Percentiles rank a stretch among this genome's conserved stretches.
These are phyloP conservation scores for Ambastaia sidthimunki DNA, from an alignment of 2,797 vertebrate genomes.

Conservation along the genomic window DNA sequence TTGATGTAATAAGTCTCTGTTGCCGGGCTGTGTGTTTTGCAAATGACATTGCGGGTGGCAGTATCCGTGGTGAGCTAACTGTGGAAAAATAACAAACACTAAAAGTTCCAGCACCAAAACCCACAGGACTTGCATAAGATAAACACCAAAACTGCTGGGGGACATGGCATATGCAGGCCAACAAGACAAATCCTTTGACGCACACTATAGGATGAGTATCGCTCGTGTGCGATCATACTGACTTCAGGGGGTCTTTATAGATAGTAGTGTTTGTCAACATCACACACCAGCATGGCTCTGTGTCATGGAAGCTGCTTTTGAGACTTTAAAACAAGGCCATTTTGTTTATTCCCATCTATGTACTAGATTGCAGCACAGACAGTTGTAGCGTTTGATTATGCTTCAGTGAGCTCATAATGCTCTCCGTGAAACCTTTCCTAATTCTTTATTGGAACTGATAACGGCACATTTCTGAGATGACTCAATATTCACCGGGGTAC, in stretches of 20 bases:
- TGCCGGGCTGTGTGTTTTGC: constrained; percentile 35
- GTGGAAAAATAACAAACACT: constrained; percentile 63
- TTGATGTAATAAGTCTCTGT: constrained; percentile 20
- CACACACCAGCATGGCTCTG: constrained; percentile 57
- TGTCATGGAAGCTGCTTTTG: constrained; percentile 53
- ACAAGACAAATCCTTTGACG: constrained; percentile 76
- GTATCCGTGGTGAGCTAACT: constrained; percentile 48
- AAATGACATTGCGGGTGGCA: constrained; percentile 46
- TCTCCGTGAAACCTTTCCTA: constrained; percentile 68
- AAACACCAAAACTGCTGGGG: constrained; percentile 71
- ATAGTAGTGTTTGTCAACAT: constrained; percentile 64
- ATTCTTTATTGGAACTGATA: constrained; percentile 76
- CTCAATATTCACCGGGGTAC: constrained; percentile 63
- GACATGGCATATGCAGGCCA: constrained; percentile 68
- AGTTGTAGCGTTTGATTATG: constrained; percentile 64
- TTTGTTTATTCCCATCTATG: constrained; percentile 58
- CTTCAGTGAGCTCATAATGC: constrained; percentile 68
- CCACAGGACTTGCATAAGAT: constrained; percentile 72
- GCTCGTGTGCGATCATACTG: constrained; percentile 61
- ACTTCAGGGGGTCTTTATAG: constrained; percentile 60
- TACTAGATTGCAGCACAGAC: constrained; percentile 64
- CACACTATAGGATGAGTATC: constrained; percentile 72
- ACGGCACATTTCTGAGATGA: constrained; percentile 78
- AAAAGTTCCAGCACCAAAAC: constrained; percentile 69
- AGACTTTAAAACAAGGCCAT: constrained; percentile 60